phyloP scores from a whole-genome alignment of 1,140 invertebrate species.

The Euura lappo region DNA sequence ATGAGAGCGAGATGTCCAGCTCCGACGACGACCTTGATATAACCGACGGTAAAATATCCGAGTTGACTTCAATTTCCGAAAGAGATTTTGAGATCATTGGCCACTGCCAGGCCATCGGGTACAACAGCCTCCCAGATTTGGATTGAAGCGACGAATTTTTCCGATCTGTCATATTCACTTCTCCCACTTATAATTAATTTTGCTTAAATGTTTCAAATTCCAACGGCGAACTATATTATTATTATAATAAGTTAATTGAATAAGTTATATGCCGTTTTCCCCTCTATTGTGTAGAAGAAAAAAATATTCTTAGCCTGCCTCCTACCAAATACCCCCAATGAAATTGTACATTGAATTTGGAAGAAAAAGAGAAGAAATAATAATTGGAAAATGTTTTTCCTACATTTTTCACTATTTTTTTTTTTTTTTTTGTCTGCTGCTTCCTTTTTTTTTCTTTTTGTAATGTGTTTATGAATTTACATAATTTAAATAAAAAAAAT shows the following conservation, averaged over 20 bases:
- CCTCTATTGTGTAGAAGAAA: neutral
- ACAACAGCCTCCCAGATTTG: neutral
- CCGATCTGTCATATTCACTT: no score
- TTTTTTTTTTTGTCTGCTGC: no score
- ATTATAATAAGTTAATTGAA: no score
- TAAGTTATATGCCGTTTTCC: neutral
- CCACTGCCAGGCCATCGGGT: neutral
- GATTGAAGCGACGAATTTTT: neutral
- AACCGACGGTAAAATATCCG: neutral
- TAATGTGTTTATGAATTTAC: neutral
- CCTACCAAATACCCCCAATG: neutral
- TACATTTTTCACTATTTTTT: no score
- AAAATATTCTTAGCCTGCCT: neutral
- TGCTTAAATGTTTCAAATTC: neutral
- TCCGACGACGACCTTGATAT: neutral
- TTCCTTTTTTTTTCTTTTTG: neutral
- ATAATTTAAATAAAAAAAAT: neutral
- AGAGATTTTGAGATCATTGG: neutral
- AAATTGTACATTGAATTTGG: neutral
- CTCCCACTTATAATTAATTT: neutral
- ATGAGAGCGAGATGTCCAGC: neutral
- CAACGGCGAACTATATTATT: no score
- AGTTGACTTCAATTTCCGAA: neutral
- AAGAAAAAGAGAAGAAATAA: neutral
- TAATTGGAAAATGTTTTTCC: no score